Evolutionary conservation across 1,140 invertebrate species (phyloP), one percentile per base, ranked within the genome.

Genomic region (Mya arenaria): DNA sequence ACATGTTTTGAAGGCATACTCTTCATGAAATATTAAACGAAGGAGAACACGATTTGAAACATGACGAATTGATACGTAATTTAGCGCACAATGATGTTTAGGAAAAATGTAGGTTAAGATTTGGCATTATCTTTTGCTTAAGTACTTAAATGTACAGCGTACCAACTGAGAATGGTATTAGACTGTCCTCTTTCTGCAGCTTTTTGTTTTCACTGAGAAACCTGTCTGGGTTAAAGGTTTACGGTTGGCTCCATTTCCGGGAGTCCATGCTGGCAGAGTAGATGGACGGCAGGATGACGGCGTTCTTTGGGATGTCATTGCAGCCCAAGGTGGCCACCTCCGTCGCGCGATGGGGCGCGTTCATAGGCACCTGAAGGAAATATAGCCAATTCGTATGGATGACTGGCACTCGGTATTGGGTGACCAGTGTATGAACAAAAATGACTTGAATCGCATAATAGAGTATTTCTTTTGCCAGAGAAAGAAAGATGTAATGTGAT

Each of bases 201-300:
- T 48, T 48, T n/a, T n/a, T n/a, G n/a, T 48, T 48, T 48, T 48
- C 44, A 48, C n/a, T n/a, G n/a, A 48, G 44, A n/a, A 48, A 48
- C 44, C 44, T 48, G 13, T 48, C 44, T n/a, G 44, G 44, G n/a
- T 48, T 48, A n/a, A 48, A 48, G 13, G n/a, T n/a, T 48, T 48
- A 2, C 88, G 10, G 13, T 87, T 85, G 0, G n/a, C n/a, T n/a
- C n/a, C n/a, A n/a, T n/a, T n/a, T n/a, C n/a, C n/a, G n/a, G n/a
- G 87, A 84, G 84, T 94, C 93, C 55, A 89, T 88, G 65, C 89
- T 85, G 13, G 90, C 86, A n/a, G 85, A 88, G 68, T 91, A 90
- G 19, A 91, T 60, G 66, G 92, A 92, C 5, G 90, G 88, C 0
- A 93, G 65, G 13, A 93, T 84, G 4, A 89, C 81, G 13, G 91